Evolutionary conservation across 2,113 vertebrate species (phyloP).

Genomic region (Heterotilapia buettikoferi): DNA sequence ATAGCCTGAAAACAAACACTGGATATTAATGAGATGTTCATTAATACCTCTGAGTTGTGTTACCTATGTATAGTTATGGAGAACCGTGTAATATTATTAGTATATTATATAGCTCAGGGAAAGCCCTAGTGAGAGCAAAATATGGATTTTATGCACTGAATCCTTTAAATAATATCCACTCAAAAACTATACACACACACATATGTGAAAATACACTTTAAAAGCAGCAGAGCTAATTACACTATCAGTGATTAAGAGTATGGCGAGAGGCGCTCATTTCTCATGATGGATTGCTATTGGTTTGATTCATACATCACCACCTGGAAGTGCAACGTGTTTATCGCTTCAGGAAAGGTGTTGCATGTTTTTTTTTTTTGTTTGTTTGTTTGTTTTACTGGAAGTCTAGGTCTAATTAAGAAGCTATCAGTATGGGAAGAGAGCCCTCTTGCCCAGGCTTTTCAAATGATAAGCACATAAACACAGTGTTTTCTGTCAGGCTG

Average conservation of each 20-base stretch:
- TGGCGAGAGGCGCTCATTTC: background rate
- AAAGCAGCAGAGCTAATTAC: background rate
- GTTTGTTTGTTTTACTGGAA: background rate
- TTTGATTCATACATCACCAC: background rate
- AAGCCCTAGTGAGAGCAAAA: background rate
- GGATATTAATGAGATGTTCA: constrained; percentile 57
- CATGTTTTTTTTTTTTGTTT: background rate
- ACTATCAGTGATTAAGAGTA: background rate
- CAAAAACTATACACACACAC: background rate
- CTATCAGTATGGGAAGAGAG: constrained; percentile 36
- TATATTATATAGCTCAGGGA: constrained; percentile 51
- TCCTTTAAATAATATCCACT: background rate
- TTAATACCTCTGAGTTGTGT: constrained; percentile 49
- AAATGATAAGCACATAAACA: constrained; percentile 40
- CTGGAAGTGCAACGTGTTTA: background rate
- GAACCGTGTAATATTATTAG: background rate
- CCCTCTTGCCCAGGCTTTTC: constrained; percentile 6
- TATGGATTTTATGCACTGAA: background rate
- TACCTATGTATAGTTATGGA: background rate
- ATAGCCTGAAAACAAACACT: constrained; percentile 41
- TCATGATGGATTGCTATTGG: background rate
- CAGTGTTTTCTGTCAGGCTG: constrained; percentile 31
- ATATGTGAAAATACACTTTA: background rate
- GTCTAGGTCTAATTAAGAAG: constrained; percentile 42
- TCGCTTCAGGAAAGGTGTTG: background rate